phyloP scores from a whole-genome alignment of 2,888 invertebrate genomes.

The Drosophila nr. medialis region DNA sequence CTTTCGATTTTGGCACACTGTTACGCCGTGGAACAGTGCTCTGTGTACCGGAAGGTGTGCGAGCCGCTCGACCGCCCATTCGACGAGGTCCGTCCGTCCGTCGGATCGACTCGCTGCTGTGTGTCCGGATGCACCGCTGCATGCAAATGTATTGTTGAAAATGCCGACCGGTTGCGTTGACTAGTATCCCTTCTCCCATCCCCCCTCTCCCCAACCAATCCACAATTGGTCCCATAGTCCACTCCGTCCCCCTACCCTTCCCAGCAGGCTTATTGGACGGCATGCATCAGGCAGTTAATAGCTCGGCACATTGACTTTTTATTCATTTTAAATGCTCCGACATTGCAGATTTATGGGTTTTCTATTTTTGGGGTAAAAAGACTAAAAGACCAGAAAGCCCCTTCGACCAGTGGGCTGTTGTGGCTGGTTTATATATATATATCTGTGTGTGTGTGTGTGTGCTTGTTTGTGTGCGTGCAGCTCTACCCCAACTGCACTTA shows the following conservation, averaged over 20 bases:
- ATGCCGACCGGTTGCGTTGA: constrained; percentile 74
- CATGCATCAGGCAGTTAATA: constrained; percentile 79
- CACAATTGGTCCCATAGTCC: constrained; percentile 12
- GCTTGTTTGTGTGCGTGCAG: not conserved
- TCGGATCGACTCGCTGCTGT: constrained; percentile 53
- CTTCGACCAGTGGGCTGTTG: constrained; percentile 13
- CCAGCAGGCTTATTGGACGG: constrained; percentile 43
- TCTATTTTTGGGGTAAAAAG: constrained; percentile 68
- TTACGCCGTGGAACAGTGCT: constrained; percentile 33
- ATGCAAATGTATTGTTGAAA: constrained; percentile 81
- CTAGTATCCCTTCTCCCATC: constrained; percentile 28
- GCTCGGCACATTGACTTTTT: constrained; percentile 82
- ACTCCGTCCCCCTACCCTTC: not conserved
- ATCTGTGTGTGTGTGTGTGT: accelerated
- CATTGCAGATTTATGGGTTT: constrained; percentile 78
- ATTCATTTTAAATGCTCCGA: constrained; percentile 81
- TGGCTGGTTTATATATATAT: constrained; percentile 1
- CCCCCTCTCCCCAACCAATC: not conserved
- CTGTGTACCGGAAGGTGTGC: constrained; percentile 78
- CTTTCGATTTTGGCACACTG: constrained; percentile 26
- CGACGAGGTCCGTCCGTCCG: constrained; percentile 43
- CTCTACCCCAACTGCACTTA: constrained; percentile 70
- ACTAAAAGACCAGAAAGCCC: constrained; percentile 41
- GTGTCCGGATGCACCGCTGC: constrained; percentile 74
- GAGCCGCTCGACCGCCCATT: constrained; percentile 66